Base-by-base conservation (phyloP, 2,797 vertebrate species). In the Paramormyrops hopkinsi region DNA sequence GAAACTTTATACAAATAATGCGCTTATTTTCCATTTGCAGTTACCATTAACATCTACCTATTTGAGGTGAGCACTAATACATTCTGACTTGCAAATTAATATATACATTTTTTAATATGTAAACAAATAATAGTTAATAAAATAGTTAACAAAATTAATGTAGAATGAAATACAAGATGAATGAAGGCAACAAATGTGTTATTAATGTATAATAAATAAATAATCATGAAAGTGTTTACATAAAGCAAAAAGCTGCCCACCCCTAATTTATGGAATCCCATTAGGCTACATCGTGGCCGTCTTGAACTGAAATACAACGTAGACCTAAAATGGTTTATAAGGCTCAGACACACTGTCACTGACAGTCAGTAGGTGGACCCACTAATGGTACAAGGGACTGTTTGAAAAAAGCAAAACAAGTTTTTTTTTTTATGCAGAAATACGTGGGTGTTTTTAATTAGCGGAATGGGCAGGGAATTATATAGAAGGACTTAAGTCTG, bases 151-250 rank as follows among this genome's bases (percentile, higher is more conserved):
- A 41, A 19, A 76, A 76, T 76, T 19, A 79, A 79, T 41, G 17
- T 33, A 6, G 73, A 79, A 41, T 79, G 73, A 79, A 79, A 44
- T 79, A 44, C 73, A 79, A 37, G 73, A 44, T 44, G 73, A 79
- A 44, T 79, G 14, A 79, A 7, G 25, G 37, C 37, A 19, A 79
- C 2, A 79, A n/a, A 41, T 79, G 6, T 17, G 73, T 79, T 79
- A 79, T 79, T 79, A 79, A 79, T 44, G 37, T n/a, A 8, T 79
- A 79, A 79, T 79, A 79, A 44, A 79, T 79, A 79, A 79, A 79
- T 69, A 69, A 44, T 79, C 73, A 19, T 41, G 33, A 76, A 79
- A 79, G 73, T 44, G 37, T 79, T 44, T 79, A 44, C 73, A 79
- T 17, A 44, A 79, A 37, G 37, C 17, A 79, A 79, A 79, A 44